Base-by-base conservation (phyloP, 2,888 invertebrate genomes). In the Rhogogaster chlorosoma region DNA sequence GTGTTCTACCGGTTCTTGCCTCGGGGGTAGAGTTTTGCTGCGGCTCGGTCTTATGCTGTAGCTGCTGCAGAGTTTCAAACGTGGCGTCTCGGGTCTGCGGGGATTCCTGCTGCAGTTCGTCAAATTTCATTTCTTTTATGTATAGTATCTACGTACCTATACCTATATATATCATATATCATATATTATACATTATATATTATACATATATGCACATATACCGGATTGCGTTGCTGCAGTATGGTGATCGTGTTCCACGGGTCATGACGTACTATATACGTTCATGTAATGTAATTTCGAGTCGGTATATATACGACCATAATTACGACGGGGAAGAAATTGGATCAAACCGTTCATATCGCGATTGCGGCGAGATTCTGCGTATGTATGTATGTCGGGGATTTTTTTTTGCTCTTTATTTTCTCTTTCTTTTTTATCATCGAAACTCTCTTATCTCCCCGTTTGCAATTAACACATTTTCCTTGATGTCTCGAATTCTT, bases 1-100 rank as follows among this genome's bases (percentile, higher is more conserved):
- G 64, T 80, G 80, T 38, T 53, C 26, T 80, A 80, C 80, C 80
- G 80, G 80, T 80, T 80, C 80, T 61, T 61, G 80, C 29, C 61
- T 26, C 53, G 22, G 77, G 45, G 75, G 42, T 75, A 77, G 45
- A 49, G 49, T 77, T 77, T 32, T 49, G 53, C 53, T 53, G 29
- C 26, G 29, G 32, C 77, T 67, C 29, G 29, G 6, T 67, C 18
- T 67, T 67, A n/a, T n/a, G 67, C 18, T 32, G 26, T 67, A 32
- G 32, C 32, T 67, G 12, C 22, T 22, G 53, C 29, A 18, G 77
- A 29, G 29, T 49, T 22, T 32, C 15, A 29, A 49, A 49, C 77
- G 77, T 53, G 18, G 29, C 29, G 45, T 77, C 53, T 36, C n/a
- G n/a, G 42, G 38, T 73, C 38, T 73, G 22, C 38, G 42, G 38